These are phyloP conservation scores for Eledona agricola DNA, from an alignment of 2,888 invertebrate species.

Conservation along the genomic window DNA sequence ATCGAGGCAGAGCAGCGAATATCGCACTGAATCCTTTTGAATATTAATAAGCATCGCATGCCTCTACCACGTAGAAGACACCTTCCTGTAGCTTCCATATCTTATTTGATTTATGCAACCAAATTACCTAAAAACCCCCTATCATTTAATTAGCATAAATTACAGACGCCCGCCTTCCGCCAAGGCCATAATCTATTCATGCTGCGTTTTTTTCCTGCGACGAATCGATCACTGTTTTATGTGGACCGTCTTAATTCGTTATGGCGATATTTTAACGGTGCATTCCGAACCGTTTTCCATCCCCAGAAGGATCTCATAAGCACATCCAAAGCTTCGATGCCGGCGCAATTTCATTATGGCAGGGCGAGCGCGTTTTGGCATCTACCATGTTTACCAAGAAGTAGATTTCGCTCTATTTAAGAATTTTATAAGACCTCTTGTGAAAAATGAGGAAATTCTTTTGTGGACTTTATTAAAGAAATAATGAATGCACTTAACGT, in stretches of 20 bases:
- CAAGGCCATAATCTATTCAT: conserved; percentile 19
- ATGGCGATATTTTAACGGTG: conserved; percentile 34
- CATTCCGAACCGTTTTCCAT: conserved; percentile 26
- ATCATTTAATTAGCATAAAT: conserved; percentile 32
- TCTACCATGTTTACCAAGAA: conserved; percentile 34
- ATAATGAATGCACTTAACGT: conserved; percentile 43
- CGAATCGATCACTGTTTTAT: conserved; percentile 4
- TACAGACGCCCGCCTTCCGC: conserved; percentile 8
- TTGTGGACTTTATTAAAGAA: conserved; percentile 40
- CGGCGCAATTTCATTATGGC: conserved; percentile 33
- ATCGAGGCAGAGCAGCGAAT: conserved; percentile 20
- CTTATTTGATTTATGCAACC: conserved; percentile 35
- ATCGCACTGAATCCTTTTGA: conserved; percentile 31
- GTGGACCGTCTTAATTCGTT: conserved; percentile 16
- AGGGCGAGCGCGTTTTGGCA: conserved; percentile 34
- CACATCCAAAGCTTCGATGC: conserved; percentile 17
- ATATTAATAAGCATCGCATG: conserved; percentile 38
- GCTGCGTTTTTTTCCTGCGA: conserved; percentile 1
- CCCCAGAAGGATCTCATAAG: conserved; percentile 27
- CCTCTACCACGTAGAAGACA: conserved; percentile 33
- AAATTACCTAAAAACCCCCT: conserved; percentile 29
- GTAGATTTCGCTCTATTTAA: conserved; percentile 38
- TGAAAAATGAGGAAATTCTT: conserved; percentile 39
- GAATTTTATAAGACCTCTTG: conserved; percentile 35
- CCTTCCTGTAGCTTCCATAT: conserved; percentile 35